Conservation (phyloP, 2,888 invertebrate genomes). For the Frankliniella intonsa region DNA sequence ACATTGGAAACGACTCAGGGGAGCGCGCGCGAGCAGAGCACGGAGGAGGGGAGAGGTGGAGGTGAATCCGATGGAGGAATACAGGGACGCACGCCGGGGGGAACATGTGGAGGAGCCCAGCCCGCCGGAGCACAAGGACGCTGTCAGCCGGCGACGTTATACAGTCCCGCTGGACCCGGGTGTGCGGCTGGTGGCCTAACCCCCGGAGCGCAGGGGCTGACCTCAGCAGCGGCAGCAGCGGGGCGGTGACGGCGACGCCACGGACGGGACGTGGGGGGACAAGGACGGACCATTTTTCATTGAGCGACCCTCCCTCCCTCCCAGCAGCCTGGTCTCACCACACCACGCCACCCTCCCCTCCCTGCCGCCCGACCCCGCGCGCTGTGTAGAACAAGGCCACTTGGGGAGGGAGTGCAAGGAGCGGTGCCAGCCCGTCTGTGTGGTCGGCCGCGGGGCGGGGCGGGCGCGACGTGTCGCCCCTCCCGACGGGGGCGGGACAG, state of each 20-base stretch:
- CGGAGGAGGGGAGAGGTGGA: background rate
- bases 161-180: background rate
- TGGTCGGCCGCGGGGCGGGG: too few relatives aligned
- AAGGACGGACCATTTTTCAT: slow-evolving; percentile 1
- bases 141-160: slow-evolving; percentile 21
- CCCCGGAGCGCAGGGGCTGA: slow-evolving; percentile 1
- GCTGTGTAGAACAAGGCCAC: slow-evolving; percentile 6
- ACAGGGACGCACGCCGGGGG: background rate
- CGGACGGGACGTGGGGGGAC: background rate
- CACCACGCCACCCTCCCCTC: background rate
- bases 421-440: too few relatives aligned
- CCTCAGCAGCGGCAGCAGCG: background rate
- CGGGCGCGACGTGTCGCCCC: too few relatives aligned
- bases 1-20: too few relatives aligned
- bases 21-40: too few relatives aligned
- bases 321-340: background rate
- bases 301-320: background rate
- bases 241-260: background rate
- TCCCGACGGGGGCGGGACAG: too few relatives aligned
- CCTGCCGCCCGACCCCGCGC: background rate
- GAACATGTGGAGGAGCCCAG: background rate
- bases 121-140: background rate
- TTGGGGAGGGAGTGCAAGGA: background rate
- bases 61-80: background rate
- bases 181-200: background rate